Conservation (phyloP, 2,113 vertebrate species). For the Abramis brama region DNA sequence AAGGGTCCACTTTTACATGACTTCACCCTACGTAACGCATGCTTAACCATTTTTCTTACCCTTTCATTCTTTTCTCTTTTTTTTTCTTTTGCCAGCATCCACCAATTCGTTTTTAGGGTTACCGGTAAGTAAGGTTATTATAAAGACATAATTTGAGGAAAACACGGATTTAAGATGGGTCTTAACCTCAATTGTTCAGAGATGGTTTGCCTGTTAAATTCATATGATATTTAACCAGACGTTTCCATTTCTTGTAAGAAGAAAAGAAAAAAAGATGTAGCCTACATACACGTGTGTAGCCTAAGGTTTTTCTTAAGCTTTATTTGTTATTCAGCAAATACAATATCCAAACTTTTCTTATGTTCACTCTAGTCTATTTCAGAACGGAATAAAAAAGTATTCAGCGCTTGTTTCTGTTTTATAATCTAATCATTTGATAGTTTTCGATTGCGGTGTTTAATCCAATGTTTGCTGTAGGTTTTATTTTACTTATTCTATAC, state of each 20-base stretch:
- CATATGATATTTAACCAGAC: neutral
- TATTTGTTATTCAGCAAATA: neutral
- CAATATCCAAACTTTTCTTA: neutral
- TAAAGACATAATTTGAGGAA: neutral
- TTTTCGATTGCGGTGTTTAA: neutral
- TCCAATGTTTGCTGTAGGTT: neutral
- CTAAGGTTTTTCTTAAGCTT: neutral
- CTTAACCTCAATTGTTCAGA: neutral
- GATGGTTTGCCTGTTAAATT: neutral
- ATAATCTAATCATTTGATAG: neutral
- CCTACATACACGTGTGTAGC: neutral
- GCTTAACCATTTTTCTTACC: neutral
- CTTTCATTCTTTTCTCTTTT: neutral
- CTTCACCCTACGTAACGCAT: neutral
- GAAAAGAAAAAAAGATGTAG: neutral
- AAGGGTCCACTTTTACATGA: neutral
- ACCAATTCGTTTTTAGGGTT: too few species aligned
- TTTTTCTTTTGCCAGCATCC: neutral
- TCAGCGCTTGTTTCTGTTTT: neutral
- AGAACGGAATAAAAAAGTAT: neutral
- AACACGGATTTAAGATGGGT: neutral
- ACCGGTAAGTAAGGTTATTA: neutral
- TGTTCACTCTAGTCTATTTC: neutral
- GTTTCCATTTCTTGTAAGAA: neutral
- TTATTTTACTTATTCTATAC: neutral